Percentiles rank a stretch among this genome's conserved stretches.
These are phyloP conservation scores for Phrynocephalus forsythii DNA, from an alignment of 2,797 vertebrate genomes.

Conservation along the genomic window DNA sequence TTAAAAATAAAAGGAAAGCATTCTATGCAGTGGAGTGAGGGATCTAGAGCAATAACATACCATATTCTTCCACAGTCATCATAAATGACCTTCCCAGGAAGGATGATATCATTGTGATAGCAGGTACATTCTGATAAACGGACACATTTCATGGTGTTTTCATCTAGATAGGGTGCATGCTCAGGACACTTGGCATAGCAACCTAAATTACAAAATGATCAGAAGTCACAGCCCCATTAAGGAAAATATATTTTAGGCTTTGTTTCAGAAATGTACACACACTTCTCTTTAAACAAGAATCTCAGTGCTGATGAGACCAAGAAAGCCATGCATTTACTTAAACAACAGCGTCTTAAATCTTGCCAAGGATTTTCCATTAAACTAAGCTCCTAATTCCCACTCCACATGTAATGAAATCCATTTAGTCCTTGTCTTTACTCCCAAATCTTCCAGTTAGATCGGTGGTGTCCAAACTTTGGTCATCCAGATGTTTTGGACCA, in stretches of 20 bases:
- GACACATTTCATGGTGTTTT: slow-evolving; percentile 82
- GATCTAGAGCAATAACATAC: slow-evolving; percentile 41
- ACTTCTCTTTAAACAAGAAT: not conserved
- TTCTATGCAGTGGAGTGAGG: too few species aligned
- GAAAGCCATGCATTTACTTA: not conserved
- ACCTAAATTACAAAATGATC: slow-evolving; percentile 71
- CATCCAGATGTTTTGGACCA: too few species aligned
- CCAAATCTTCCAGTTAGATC: not conserved
- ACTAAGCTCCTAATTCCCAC: not conserved
- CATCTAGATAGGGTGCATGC: slow-evolving; percentile 81
- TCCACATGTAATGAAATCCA: not conserved
- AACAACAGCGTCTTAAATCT: not conserved
- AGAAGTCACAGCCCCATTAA: not conserved
- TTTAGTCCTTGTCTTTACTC: not conserved
- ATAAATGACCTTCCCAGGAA: slow-evolving; percentile 57
- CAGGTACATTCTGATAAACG: slow-evolving; percentile 80
- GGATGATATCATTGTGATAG: slow-evolving; percentile 75
- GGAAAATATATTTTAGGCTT: not conserved
- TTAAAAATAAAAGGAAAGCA: not conserved
- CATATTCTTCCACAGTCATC: slow-evolving; percentile 70
- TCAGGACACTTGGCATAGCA: slow-evolving; percentile 86
- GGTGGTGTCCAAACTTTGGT: too few species aligned
- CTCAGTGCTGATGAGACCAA: not conserved
- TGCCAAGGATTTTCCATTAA: not conserved
- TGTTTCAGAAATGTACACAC: too few species aligned